A percentile compares a stretch with the other conserved stretches of the same genome.
These are phyloP conservation scores for Nomada ruficornis DNA, from an alignment of 2,888 invertebrate genomes.

Conservation along the genomic window DNA sequence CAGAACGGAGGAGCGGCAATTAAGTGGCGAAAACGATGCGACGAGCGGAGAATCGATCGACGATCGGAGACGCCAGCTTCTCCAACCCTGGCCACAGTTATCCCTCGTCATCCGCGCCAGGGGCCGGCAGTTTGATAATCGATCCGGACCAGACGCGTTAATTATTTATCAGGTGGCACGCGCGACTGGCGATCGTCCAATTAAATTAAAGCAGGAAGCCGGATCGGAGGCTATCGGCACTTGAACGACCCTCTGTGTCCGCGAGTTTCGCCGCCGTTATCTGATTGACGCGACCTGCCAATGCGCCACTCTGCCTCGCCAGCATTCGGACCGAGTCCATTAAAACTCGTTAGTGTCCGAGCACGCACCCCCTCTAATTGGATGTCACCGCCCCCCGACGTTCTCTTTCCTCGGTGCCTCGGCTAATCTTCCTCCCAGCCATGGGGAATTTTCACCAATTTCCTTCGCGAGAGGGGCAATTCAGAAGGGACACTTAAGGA, in stretches of 20 bases:
- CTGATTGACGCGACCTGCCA: constrained; percentile 74
- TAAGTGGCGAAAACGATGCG: constrained; percentile 26
- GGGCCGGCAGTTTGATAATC: constrained; percentile 67
- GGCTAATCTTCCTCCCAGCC: constrained; percentile 22
- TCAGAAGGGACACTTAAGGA: too few species aligned
- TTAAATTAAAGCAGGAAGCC: constrained; percentile 76
- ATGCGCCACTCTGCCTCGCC: constrained; percentile 58
- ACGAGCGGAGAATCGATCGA: constrained; percentile 12
- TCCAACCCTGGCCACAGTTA: neutral
- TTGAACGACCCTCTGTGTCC: constrained; percentile 65
- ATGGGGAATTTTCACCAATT: constrained; percentile 16
- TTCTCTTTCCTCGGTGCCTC: constrained; percentile 8
- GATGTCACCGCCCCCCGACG: constrained; percentile 37
- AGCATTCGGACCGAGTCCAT: constrained; percentile 67
- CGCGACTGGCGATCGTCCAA: constrained; percentile 76
- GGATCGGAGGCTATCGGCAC: constrained; percentile 74
- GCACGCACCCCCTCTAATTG: constrained; percentile 67
- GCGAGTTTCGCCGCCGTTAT: constrained; percentile 63
- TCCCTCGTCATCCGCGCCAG: constrained; percentile 9
- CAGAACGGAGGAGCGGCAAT: constrained; percentile 10
- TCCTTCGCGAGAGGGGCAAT: neutral
- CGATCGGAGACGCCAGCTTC: neutral
- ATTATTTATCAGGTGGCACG: constrained; percentile 77
- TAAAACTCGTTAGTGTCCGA: constrained; percentile 69
- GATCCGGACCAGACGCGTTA: constrained; percentile 73